Evolutionary conservation across 1,140 invertebrate genomes (phyloP).

Genomic region (Ladona fulva): DNA sequence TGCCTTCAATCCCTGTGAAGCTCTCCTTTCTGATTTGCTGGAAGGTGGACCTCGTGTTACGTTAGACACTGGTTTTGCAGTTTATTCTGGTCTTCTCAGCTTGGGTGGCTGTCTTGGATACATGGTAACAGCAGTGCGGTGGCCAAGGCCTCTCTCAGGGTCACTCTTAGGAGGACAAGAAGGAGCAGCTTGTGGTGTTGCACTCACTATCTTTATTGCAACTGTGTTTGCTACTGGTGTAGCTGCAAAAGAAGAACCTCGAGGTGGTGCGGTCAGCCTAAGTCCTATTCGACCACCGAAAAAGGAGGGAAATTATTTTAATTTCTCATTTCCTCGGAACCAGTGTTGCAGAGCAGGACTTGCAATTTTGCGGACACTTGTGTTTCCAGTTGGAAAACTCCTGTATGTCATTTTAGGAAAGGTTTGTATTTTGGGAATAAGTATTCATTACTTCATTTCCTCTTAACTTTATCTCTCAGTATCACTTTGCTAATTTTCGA

Average conservation of each 20-base stretch:
- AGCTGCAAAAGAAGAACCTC: background rate
- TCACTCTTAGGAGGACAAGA: slow-evolving; percentile 24
- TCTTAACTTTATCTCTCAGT: no score
- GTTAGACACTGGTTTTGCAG: slow-evolving; percentile 34
- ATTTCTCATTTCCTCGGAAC: no score
- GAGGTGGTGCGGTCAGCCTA: background rate
- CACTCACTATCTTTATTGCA: slow-evolving; percentile 24
- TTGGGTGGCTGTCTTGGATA: slow-evolving; percentile 42
- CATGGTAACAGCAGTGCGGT: slow-evolving; percentile 41
- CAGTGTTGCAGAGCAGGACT: no score
- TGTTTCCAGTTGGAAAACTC: no score
- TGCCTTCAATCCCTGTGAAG: slow-evolving; percentile 42
- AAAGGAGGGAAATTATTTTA: background rate
- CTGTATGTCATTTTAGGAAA: no score
- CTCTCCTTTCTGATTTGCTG: slow-evolving; percentile 36
- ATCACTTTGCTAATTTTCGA: no score
- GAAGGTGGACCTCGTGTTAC: slow-evolving; percentile 28
- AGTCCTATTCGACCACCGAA: background rate
- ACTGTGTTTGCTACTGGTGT: background rate
- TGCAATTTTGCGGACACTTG: no score
- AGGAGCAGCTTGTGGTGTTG: slow-evolving; percentile 19
- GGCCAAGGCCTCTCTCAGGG: slow-evolving; percentile 28
- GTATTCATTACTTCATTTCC: no score
- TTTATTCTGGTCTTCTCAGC: slow-evolving; percentile 41
- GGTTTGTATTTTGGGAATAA: no score